phyloP scores from a whole-genome alignment of 1,140 invertebrate genomes.

The Asobara japonica region DNA sequence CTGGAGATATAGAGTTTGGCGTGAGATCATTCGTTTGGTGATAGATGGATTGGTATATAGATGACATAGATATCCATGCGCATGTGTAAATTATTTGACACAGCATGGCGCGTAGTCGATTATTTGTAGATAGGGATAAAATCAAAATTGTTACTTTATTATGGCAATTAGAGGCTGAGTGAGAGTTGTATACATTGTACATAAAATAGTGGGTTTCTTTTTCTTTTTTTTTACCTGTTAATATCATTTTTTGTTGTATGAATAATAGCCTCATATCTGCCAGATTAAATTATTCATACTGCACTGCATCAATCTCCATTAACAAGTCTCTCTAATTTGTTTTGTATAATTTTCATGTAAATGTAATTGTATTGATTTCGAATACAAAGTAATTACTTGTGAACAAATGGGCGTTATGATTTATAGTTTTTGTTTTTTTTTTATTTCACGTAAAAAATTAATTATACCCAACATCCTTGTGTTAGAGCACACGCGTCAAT shows the following conservation, averaged over 20 bases:
- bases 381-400: constrained; percentile 7
- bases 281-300: neutral
- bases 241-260: neutral
- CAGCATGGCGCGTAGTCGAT: neutral
- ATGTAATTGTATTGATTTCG: neutral
- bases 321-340: constrained; percentile 1
- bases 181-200: neutral
- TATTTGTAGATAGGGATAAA: neutral
- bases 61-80: neutral
- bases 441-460: neutral
- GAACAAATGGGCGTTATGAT: neutral
- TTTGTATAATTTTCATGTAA: constrained; percentile 13
- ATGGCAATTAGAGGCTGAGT: neutral
- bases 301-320: constrained; percentile 1
- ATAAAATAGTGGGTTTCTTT: neutral
- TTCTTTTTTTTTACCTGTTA: neutral
- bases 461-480: neutral
- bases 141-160: neutral
- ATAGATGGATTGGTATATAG: neutral
- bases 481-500: neutral
- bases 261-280: neutral
- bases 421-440: neutral
- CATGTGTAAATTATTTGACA: constrained; percentile 1
- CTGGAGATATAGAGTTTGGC: too few species aligned
- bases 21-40: neutral